A percentile compares a stretch with the other conserved stretches of the same genome.
Conservation (phyloP, 2,113 vertebrate genomes). For the Oncorhynchus masou region DNA sequence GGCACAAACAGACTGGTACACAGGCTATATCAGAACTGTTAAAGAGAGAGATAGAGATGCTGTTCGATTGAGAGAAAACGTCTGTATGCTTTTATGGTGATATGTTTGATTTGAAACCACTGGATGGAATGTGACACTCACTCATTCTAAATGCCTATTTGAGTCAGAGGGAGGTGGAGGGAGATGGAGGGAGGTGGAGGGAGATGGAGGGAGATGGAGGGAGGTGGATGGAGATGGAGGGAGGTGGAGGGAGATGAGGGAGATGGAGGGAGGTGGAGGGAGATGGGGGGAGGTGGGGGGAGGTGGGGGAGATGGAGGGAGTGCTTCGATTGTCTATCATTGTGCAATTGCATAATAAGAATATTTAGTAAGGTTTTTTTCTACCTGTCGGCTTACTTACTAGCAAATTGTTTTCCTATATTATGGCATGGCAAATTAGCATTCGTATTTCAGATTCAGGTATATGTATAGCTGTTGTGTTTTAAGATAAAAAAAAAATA, state of each 20-base stretch:
- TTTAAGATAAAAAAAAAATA: conserved; percentile 87
- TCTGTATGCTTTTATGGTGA: conserved; percentile 90
- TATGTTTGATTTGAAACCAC: conserved; percentile 96
- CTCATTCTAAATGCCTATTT: conserved; percentile 91
- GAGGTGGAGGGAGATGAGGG: conserved; percentile 71
- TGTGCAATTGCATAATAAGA: conserved; percentile 91
- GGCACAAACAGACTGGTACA: too few relatives aligned
- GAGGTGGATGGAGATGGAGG: conserved; percentile 61
- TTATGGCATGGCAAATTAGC: conserved; percentile 99
- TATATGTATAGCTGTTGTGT: conserved; percentile 99
- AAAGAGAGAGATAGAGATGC: conserved; percentile 86
- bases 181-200: conserved; percentile 83
- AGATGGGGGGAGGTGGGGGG: conserved; percentile 66
- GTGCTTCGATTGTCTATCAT: conserved; percentile 92
- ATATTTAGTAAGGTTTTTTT: conserved; percentile 92
- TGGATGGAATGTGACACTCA: conserved; percentile 88
- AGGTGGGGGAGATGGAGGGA: conserved; percentile 84
- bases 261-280: conserved; percentile 64
- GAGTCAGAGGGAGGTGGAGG: conserved; percentile 86
- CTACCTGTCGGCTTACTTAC: conserved; percentile 98
- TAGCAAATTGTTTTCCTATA: conserved; percentile 98
- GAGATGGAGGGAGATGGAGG: conserved; percentile 82
- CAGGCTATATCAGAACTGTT: too few relatives aligned
- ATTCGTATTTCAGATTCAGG: conserved; percentile 98
- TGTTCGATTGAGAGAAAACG: conserved; percentile 82